phyloP scores from a whole-genome alignment of 1,140 invertebrate species.

The Nephila pilipes region DNA sequence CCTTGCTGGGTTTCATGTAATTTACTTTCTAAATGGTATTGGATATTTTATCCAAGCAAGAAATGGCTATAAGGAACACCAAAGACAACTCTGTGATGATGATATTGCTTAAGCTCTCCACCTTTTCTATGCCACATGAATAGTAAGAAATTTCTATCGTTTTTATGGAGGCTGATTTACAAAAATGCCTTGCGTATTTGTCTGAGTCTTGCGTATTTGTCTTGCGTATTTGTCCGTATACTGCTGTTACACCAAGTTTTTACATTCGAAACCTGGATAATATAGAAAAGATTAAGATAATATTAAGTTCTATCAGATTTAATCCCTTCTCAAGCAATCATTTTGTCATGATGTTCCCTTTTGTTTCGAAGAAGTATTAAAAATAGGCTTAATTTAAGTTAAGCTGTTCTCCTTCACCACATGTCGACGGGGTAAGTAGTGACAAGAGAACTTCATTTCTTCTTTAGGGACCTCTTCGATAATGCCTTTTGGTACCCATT shows the following conservation, averaged over 20 bases:
- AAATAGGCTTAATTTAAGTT: neutral
- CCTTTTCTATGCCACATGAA: constrained; percentile 11
- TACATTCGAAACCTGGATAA: constrained; percentile 70
- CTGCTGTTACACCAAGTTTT: constrained; percentile 40
- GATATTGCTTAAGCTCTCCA: constrained; percentile 12
- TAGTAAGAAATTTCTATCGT: constrained; percentile 31
- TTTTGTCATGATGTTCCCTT: constrained; percentile 7
- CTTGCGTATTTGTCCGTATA: no score
- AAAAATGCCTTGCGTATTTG: constrained; percentile 62
- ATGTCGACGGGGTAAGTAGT: neutral
- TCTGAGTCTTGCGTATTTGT: no score
- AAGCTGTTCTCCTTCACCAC: constrained; percentile 54
- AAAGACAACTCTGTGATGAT: constrained; percentile 19
- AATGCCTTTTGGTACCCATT: no score
- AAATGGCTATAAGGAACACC: neutral
- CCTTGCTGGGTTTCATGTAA: neutral
- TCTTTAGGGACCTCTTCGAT: no score
- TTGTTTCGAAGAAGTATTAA: constrained; percentile 40
- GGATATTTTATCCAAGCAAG: neutral
- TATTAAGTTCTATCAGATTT: constrained; percentile 29
- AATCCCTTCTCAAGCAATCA: constrained; percentile 16
- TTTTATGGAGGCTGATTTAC: constrained; percentile 31
- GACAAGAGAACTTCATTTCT: no score
- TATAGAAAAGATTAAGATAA: constrained; percentile 78
- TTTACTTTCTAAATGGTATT: constrained; percentile 28